Base-by-base conservation (phyloP, 2,113 vertebrate genomes). In the Regulus satrapa region DNA sequence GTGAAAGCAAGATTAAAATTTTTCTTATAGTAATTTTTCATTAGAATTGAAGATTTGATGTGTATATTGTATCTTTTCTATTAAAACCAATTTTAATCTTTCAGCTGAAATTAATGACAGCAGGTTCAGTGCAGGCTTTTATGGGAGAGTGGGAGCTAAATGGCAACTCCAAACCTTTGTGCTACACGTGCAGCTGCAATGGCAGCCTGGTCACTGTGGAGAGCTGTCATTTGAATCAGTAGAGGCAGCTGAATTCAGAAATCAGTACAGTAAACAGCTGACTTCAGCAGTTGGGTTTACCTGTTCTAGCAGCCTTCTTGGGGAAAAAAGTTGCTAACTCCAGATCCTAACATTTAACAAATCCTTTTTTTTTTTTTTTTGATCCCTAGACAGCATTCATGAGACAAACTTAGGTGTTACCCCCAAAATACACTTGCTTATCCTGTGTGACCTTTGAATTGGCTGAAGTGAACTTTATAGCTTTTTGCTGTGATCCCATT, bases 261-360 rank as follows among this genome's bases (percentile, higher is more conserved):
- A 85, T 85, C 68, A 89, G 46, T 63, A 13, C 32, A 52, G 34
- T 34, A 77, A 95, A 92, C 34, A 83, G 45, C 36, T 68, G 45
- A 40, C 29, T 56, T 54, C 25, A 52, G n/a, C 38, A 87, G 64
- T 71, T 81, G 46, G 32, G 2, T 77, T 88, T 81, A 40, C 38
- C 41, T 93, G 72, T 32, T 92, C 87, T 92, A 95, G 81, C 46
- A 87, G n/a, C 48, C 19, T 75, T 58, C 87, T 94, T 73, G 85
- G 48, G 51, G 86, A 87, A 67, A 43, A 45, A 78, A 64, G 40
- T 59, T 86, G 48, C 36, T 71, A 48, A 51, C 16, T 90, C 92
- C 49, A 59, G 56, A 79, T 46, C 45, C 43, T 77, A 36, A 43
- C 88, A 61, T 43, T 82, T 90, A 80, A 72, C 15, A 23, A 48